These are phyloP conservation scores for Tipula vernalis DNA, from an alignment of 2,888 invertebrate species.

Conservation along the genomic window DNA sequence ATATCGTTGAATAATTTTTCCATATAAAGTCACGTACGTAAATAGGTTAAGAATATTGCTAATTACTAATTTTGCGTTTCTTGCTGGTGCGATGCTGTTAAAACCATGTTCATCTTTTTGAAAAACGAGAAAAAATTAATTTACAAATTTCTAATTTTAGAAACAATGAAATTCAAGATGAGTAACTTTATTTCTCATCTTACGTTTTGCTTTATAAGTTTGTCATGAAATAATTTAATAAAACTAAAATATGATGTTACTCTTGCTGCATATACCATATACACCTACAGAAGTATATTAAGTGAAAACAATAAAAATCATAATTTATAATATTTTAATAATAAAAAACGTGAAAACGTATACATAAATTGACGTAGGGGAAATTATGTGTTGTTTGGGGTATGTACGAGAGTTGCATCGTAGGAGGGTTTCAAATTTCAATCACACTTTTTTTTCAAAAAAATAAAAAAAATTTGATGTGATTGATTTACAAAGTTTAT, in stretches of 20 bases:
- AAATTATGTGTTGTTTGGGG: background rate
- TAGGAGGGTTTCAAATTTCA: background rate
- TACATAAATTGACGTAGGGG: background rate
- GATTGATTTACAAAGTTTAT: background rate
- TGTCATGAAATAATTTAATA: background rate
- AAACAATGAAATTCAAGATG: background rate
- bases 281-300: background rate
- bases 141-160: background rate
- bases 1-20: background rate
- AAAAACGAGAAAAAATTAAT: background rate
- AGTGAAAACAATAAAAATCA: background rate
- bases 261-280: background rate
- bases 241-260: background rate
- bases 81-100: background rate
- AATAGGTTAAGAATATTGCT: background rate
- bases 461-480: background rate
- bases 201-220: background rate
- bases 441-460: background rate
- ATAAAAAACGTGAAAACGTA: background rate
- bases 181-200: background rate
- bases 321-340: background rate
- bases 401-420: background rate
- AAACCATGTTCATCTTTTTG: background rate
- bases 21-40: background rate
- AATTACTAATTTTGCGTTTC: background rate